A percentile compares a stretch with the other conserved stretches of the same genome.
Evolutionary conservation across 2,113 vertebrate species (phyloP).

Genomic region (Protobothrops flavoviridis): DNA sequence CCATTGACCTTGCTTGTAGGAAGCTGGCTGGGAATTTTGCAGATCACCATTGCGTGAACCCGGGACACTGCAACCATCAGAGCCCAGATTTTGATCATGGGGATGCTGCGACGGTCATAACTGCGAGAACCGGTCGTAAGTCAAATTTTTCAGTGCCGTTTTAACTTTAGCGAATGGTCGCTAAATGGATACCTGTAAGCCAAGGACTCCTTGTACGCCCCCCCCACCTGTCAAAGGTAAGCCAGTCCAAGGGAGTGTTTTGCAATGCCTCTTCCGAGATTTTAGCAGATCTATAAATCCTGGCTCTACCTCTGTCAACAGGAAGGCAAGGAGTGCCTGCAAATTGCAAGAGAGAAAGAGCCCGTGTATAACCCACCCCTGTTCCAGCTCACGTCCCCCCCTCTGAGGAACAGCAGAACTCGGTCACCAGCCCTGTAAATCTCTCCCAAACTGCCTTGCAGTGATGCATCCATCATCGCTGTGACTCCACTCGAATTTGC

Average conservation of each 20-base stretch:
- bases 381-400: neutral
- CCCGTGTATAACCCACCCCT: neutral
- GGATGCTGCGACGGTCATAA: neutral
- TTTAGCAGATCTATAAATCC: neutral
- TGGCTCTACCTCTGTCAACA: neutral
- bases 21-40: neutral
- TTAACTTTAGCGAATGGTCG: neutral
- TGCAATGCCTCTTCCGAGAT: neutral
- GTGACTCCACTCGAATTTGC: neutral
- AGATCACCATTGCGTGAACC: neutral
- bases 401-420: neutral
- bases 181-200: neutral
- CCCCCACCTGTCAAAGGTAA: neutral
- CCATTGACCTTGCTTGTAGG: neutral
- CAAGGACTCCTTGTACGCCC: neutral
- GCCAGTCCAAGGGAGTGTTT: neutral
- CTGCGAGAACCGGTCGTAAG: neutral
- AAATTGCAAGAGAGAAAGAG: neutral
- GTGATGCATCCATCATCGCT: neutral
- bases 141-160: neutral
- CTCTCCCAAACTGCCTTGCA: slow-evolving; percentile 15
- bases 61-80: neutral
- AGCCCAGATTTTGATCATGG: neutral
- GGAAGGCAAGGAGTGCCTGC: neutral
- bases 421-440: slow-evolving; percentile 7